phyloP scores from a whole-genome alignment of 2,888 invertebrate genomes.

The Xylota sylvarum region DNA sequence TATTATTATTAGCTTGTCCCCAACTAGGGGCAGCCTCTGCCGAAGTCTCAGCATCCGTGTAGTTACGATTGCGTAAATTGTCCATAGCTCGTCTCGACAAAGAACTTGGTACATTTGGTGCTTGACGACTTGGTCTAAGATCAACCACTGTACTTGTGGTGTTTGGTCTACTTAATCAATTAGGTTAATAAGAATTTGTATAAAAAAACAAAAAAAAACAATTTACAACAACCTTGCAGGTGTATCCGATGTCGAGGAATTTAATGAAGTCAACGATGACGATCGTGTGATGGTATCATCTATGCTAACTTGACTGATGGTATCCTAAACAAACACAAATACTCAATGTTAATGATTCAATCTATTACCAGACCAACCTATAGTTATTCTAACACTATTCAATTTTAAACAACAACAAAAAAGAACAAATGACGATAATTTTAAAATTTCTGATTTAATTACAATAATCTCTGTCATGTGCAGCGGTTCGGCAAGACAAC shows the following conservation, averaged over 20 bases:
- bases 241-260: conserved; percentile 62
- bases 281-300: conserved; percentile 80
- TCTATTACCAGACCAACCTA: conserved; percentile 8
- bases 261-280: conserved; percentile 78
- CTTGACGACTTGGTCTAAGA: conserved; percentile 58
- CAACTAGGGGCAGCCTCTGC: conserved; percentile 36
- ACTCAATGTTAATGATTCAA: conserved; percentile 34
- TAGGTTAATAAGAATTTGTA: conserved; percentile 4
- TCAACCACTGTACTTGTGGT: conserved; percentile 33
- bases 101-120: conserved; percentile 74
- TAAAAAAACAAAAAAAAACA: conserved; percentile 3
- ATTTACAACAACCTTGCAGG: conserved; percentile 54
- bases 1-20: conserved; percentile 47
- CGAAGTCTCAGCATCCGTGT: conserved; percentile 55
- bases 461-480: conserved; percentile 79
- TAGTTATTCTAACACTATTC: background rate
- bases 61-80: conserved; percentile 77
- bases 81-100: conserved; percentile 78
- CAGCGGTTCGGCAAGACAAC: conserved; percentile 64
- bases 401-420: background rate
- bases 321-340: conserved; percentile 78
- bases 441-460: conserved; percentile 79
- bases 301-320: conserved; percentile 79
- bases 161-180: conserved; percentile 36
- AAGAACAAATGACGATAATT: background rate